Evolutionary conservation across 2,888 invertebrate genomes (phyloP).

Genomic region (Plebejus argus): DNA sequence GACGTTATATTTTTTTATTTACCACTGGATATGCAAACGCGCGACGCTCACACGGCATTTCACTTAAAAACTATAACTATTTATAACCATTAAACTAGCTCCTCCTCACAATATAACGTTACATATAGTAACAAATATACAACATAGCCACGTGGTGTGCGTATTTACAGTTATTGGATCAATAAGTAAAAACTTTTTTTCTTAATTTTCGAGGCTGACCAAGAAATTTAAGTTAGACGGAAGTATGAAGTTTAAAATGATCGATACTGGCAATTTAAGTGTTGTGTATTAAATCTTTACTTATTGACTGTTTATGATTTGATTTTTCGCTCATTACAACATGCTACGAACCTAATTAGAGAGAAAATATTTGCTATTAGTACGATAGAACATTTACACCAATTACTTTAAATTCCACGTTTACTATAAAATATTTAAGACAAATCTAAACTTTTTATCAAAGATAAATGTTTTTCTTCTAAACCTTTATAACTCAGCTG

Average conservation of each 20-base stretch:
- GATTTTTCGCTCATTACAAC: background rate
- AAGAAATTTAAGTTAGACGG: background rate
- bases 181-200: background rate
- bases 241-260: background rate
- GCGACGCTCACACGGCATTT: conserved; percentile 27
- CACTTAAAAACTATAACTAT: conserved; percentile 32
- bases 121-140: conserved; percentile 36
- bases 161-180: conserved; percentile 28
- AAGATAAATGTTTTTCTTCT: conserved; percentile 4
- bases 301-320: background rate
- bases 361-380: background rate
- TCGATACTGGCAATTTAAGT: background rate
- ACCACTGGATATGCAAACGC: conserved; percentile 9
- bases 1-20: background rate
- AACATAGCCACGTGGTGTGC: conserved; percentile 39
- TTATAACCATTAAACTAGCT: conserved; percentile 37
- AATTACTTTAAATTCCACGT: background rate
- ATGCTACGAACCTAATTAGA: background rate
- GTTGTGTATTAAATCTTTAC: background rate
- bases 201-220: background rate
- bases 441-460: conserved; percentile 10
- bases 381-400: background rate
- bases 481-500: background rate
- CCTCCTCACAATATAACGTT: conserved; percentile 36
- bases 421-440: background rate